Percentiles rank a stretch among this genome's conserved stretches.
phyloP scores from a whole-genome alignment of 2,888 invertebrate species.

The Limenitis camilla region DNA sequence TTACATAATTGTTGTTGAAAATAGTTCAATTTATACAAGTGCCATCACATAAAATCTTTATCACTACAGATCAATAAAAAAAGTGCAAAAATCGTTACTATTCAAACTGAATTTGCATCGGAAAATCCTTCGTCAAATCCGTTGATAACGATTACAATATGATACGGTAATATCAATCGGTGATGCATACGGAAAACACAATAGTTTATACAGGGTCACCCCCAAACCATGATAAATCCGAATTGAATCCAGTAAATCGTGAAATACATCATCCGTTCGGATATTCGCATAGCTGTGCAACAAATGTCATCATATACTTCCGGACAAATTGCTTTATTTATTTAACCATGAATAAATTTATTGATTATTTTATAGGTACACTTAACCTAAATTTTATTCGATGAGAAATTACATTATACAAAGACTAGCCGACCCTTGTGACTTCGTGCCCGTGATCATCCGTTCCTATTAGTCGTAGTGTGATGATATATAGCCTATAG shows the following conservation, averaged over 20 bases:
- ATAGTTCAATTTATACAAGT: too few relatives aligned
- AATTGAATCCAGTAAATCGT: slow-evolving; percentile 3
- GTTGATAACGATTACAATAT: background rate
- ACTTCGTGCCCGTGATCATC: too few relatives aligned
- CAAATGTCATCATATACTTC: slow-evolving; percentile 12
- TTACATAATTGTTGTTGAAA: too few relatives aligned
- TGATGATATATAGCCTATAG: too few relatives aligned
- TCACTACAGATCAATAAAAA: background rate
- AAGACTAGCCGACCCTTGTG: too few relatives aligned
- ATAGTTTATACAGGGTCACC: background rate
- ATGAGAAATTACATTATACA: background rate
- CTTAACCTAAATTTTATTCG: background rate
- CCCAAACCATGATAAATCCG: slow-evolving; percentile 4
- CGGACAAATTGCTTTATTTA: slow-evolving; percentile 9
- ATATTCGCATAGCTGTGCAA: slow-evolving; percentile 2
- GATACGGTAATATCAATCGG: background rate
- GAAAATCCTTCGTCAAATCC: background rate
- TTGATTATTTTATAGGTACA: too few relatives aligned
- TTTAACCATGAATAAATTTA: slow-evolving; percentile 1
- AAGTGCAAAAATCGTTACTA: background rate
- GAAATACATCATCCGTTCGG: slow-evolving; percentile 6
- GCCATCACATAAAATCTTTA: background rate
- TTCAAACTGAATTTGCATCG: background rate
- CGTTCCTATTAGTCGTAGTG: too few relatives aligned
- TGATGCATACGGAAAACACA: background rate